These are phyloP conservation scores for Drepana arcuata DNA, from an alignment of 1,140 invertebrate genomes.

Conservation along the genomic window DNA sequence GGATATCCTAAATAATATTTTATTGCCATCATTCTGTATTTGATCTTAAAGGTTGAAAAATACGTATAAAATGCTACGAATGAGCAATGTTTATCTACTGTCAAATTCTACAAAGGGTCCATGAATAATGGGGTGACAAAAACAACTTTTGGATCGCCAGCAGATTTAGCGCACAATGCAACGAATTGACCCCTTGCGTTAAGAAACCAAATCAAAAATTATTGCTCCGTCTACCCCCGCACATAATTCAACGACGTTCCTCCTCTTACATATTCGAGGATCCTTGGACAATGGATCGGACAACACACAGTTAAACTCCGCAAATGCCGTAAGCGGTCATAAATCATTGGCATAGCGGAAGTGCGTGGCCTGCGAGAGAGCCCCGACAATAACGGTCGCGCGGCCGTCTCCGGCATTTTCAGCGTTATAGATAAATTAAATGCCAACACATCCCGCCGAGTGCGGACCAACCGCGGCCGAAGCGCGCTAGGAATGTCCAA, in stretches of 20 bases:
- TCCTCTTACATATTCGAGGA: slow-evolving; percentile 46
- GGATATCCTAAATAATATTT: too few species aligned
- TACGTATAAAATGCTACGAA: too few species aligned
- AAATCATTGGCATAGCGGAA: slow-evolving; percentile 69
- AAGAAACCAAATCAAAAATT: slow-evolving; percentile 52
- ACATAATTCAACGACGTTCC: slow-evolving; percentile 56
- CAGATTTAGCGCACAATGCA: slow-evolving; percentile 25
- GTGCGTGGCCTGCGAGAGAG: slow-evolving; percentile 37
- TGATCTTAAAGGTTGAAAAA: too few species aligned
- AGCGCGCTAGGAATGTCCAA: slow-evolving; percentile 57
- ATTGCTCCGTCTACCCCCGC: slow-evolving; percentile 26
- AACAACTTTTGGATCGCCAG: slow-evolving; percentile 11
- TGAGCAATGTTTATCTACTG: too few species aligned
- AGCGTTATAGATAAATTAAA: slow-evolving; percentile 66
- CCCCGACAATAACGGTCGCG: slow-evolving; percentile 52
- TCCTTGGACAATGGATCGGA: slow-evolving; percentile 55
- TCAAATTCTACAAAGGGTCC: too few species aligned
- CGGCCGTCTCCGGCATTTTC: slow-evolving; percentile 49
- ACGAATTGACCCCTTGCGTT: slow-evolving; percentile 27
- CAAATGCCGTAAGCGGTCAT: slow-evolving; percentile 50
- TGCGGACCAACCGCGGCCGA: slow-evolving; percentile 29
- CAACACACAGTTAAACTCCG: slow-evolving; percentile 49
- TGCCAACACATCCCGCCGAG: slow-evolving; percentile 51
- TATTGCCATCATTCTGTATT: too few species aligned
- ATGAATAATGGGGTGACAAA: too few species aligned